Evolutionary conservation across 1,140 invertebrate genomes (phyloP).

Genomic region (Atopsyche davidsoni): DNA sequence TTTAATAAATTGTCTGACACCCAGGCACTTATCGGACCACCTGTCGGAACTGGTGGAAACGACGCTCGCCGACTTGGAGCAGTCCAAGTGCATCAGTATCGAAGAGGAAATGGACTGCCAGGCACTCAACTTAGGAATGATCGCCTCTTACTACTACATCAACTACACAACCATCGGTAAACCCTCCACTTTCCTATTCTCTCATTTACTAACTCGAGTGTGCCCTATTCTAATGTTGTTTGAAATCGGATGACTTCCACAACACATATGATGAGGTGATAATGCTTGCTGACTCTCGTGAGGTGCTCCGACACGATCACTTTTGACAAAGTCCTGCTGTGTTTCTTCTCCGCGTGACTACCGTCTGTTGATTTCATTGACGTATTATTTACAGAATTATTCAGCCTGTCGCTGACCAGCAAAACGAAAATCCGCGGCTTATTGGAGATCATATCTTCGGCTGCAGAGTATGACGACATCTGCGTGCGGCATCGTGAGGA

Average conservation of each 20-base stretch:
- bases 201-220: too few species aligned
- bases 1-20: slow-evolving; percentile 1
- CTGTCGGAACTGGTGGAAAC: slow-evolving; percentile 97
- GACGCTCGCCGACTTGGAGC: slow-evolving; percentile 91
- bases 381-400: slow-evolving; percentile 77
- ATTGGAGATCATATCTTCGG: slow-evolving; percentile 96
- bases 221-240: too few species aligned
- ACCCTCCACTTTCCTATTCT: too few species aligned
- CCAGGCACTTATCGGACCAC: slow-evolving; percentile 92
- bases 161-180: slow-evolving; percentile 97
- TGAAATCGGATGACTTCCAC: too few species aligned
- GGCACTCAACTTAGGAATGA: slow-evolving; percentile 98
- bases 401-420: slow-evolving; percentile 91
- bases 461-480: slow-evolving; percentile 93
- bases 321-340: background rate
- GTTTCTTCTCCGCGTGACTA: background rate
- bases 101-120: slow-evolving; percentile 97
- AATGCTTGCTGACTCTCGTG: too few species aligned
- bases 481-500: slow-evolving; percentile 95
- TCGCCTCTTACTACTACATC: slow-evolving; percentile 99
- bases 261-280: too few species aligned
- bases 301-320: background rate
- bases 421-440: slow-evolving; percentile 97
- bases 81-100: slow-evolving; percentile 96
- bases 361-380: slow-evolving; percentile 25